Conservation (phyloP, 2,113 vertebrate genomes). For the Rhizomys pruinosus region DNA sequence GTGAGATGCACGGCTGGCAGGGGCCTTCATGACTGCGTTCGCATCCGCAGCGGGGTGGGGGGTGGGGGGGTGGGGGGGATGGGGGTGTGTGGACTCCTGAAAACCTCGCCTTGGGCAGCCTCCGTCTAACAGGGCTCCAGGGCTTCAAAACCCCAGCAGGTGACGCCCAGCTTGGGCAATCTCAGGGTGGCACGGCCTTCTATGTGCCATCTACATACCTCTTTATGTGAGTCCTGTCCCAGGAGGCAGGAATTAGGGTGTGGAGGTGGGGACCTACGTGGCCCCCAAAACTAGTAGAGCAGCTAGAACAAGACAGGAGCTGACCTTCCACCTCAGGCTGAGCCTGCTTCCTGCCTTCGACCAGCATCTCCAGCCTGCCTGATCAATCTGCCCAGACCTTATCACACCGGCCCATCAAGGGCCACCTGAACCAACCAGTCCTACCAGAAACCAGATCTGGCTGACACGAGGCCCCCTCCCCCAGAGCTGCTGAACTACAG, state of each 20-base stretch:
- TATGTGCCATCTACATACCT: not conserved
- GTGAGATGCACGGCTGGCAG: not conserved
- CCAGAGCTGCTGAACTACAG: not conserved
- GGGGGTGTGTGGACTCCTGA: not conserved
- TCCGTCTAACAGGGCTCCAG: not conserved
- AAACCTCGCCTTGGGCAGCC: not conserved
- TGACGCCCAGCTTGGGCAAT: not conserved
- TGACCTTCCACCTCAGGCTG: not conserved
- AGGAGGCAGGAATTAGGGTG: not conserved
- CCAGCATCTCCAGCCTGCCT: not conserved
- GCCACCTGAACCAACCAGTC: slow-evolving; percentile 75
- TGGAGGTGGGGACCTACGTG: not conserved
- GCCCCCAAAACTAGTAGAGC: not conserved
- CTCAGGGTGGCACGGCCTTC: not conserved
- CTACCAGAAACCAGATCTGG: slow-evolving; percentile 75
- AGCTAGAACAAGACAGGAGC: not conserved
- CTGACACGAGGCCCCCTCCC: slow-evolving; percentile 40
- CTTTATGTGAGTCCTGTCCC: not conserved
- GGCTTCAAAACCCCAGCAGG: not conserved
- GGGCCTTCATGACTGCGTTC: not conserved
- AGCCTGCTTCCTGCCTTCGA: not conserved
- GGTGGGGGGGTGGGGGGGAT: not conserved
- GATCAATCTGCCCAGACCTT: slow-evolving; percentile 38
- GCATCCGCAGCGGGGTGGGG: not conserved
- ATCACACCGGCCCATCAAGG: slow-evolving; percentile 32